Percentiles rank a stretch among this genome's conserved stretches.
These are phyloP conservation scores for Andrena dorsata DNA, from an alignment of 2,888 invertebrate species.

Conservation along the genomic window DNA sequence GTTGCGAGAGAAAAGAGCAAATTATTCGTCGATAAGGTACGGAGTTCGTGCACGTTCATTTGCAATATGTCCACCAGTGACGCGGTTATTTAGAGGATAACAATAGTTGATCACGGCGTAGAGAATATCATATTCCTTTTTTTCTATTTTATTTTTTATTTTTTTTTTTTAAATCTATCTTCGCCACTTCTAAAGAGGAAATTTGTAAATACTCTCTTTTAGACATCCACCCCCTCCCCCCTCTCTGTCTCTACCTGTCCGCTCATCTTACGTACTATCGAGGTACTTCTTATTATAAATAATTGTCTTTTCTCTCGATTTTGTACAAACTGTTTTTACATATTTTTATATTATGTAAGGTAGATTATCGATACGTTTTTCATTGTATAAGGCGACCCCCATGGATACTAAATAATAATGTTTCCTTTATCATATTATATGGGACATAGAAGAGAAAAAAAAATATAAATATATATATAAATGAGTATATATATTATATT, in stretches of 20 bases:
- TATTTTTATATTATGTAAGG: constrained; percentile 78
- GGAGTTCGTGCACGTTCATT: constrained; percentile 61
- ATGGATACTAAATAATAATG: constrained; percentile 77
- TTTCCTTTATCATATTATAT: constrained; percentile 75
- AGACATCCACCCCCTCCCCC: not conserved
- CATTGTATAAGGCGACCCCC: constrained; percentile 73
- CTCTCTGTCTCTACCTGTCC: constrained; percentile 35
- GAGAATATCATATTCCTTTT: constrained; percentile 23
- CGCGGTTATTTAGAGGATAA: constrained; percentile 4
- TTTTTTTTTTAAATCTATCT: constrained; percentile 15
- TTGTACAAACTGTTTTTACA: constrained; percentile 85
- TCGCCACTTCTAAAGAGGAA: constrained; percentile 50
- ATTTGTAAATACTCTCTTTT: constrained; percentile 79
- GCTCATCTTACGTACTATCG: constrained; percentile 73
- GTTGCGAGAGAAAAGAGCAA: constrained; percentile 78
- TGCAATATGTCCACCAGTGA: constrained; percentile 70
- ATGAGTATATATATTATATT: constrained; percentile 30
- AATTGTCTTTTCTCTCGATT: constrained; percentile 81
- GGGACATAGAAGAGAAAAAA: constrained; percentile 53
- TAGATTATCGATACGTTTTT: constrained; percentile 68
- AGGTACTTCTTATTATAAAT: constrained; percentile 74
- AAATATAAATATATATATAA: constrained; percentile 48
- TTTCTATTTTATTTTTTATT: not conserved
- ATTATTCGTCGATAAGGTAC: constrained; percentile 62
- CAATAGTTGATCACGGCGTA: constrained; percentile 2